Evolutionary conservation across 2,797 vertebrate genomes (phyloP), one percentile per base, ranked within the genome.

Genomic region (Triplophysa yarkandensis): DNA sequence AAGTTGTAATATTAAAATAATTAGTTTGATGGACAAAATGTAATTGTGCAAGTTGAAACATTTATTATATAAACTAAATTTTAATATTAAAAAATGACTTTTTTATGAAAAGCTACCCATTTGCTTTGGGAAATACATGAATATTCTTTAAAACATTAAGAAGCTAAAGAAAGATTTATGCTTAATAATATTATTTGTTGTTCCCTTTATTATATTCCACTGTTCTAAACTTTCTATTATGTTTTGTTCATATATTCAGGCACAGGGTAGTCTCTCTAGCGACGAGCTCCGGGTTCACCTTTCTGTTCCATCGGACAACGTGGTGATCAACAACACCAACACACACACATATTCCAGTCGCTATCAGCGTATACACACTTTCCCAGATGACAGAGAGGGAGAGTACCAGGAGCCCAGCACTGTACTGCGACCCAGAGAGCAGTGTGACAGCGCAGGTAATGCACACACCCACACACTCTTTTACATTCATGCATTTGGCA

Each of bases 311-410:
- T 90, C 92, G 0, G 95, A 98, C 84, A 95, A 96, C 5, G 92
- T 98, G 27, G 95, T 97, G 84, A 97, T 98, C 89, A 98, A 98
- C 88, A 97, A 97, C 87, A 95, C 93, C 87, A 97, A 96, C 87
- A 95, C 93, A 0, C 95, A 95, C 77, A 94, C 92, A 66, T 93
- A 94, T 85, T 93, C 92, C 0, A 94, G 92, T 74, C 93, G 94
- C 63, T 96, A 96, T 61, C 94, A 95, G 83, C 92, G 94, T 70
- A 94, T 95, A 73, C 91, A 93, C 76, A 94, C 94, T 0, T 91
- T 92, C 13, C 91, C 92, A 0, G 91, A 92, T 0, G 92, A 93
- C 74, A 80, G 90, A 0, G 92, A 90, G 1, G 92, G 90, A 0
- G 95, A 94, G 74, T 95, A 96, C 84, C 94, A 95, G 83, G 94